A percentile compares a stretch with the other conserved stretches of the same genome.
These are phyloP conservation scores for Oryzias javanicus DNA, from an alignment of 2,113 vertebrate species.

Conservation along the genomic window DNA sequence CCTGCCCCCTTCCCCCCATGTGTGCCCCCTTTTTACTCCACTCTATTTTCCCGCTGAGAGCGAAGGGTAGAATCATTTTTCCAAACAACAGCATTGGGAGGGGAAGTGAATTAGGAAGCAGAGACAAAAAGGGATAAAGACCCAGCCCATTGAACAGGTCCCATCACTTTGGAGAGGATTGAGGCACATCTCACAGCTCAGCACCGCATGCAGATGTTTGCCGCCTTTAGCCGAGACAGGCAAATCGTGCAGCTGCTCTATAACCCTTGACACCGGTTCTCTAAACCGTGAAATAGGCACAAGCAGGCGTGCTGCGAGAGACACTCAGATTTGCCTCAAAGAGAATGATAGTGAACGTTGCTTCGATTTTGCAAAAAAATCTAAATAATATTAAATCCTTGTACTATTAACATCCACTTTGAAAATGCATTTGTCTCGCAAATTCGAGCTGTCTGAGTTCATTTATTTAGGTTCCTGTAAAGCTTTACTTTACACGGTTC, in stretches of 20 bases:
- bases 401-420: no score
- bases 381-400: not conserved
- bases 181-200: constrained; percentile 36
- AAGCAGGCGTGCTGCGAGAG: constrained; percentile 1
- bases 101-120: constrained; percentile 55
- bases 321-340: constrained; percentile 12
- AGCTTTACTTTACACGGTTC: no score
- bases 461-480: no score
- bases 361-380: not conserved
- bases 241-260: constrained; percentile 41
- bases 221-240: constrained; percentile 15
- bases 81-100: constrained; percentile 66
- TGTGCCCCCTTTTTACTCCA: constrained; percentile 53
- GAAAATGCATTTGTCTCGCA: no score
- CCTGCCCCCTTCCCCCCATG: constrained; percentile 38
- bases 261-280: constrained; percentile 21
- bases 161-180: constrained; percentile 34
- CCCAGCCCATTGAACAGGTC: constrained; percentile 50
- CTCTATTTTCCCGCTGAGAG: constrained; percentile 58
- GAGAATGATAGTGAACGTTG: constrained; percentile 2
- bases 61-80: constrained; percentile 71
- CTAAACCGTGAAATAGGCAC: constrained; percentile 28
- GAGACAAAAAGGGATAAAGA: constrained; percentile 43
- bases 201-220: constrained; percentile 40
- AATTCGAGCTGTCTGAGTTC: no score